These are phyloP conservation scores for Cololabis saira DNA, from an alignment of 2,113 vertebrate species.

Conservation along the genomic window DNA sequence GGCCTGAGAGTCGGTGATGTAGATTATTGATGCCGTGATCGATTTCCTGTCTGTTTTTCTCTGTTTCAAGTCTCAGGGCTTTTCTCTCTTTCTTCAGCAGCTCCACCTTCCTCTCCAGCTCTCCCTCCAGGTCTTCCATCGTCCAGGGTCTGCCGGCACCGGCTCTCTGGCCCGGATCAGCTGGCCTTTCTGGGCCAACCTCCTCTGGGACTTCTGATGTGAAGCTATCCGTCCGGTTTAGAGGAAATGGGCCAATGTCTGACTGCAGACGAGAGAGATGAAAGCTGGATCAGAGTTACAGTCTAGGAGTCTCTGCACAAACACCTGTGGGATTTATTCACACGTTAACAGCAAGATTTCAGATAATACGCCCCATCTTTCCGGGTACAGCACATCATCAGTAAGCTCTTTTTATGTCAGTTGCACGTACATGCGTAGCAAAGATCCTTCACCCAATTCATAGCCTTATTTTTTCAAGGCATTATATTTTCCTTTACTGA, in stretches of 20 bases:
- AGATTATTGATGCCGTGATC: conserved; percentile 88
- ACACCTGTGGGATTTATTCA: neutral
- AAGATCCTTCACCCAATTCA: too few relatives aligned
- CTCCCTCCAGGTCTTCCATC: conserved; percentile 91
- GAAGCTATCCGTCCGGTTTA: conserved; percentile 71
- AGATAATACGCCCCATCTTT: neutral
- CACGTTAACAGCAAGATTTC: conserved; percentile 1
- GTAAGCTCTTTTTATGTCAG: too few relatives aligned
- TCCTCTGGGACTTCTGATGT: conserved; percentile 42
- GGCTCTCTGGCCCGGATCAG: conserved; percentile 43
- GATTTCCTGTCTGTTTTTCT: conserved; percentile 86
- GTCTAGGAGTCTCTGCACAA: neutral
- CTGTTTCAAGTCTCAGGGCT: conserved; percentile 80
- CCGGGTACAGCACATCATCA: too few relatives aligned
- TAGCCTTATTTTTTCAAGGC: too few relatives aligned
- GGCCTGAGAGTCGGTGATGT: conserved; percentile 85
- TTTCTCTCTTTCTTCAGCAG: conserved; percentile 91
- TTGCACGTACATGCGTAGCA: too few relatives aligned
- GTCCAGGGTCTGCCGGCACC: conserved; percentile 73
- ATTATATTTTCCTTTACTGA: too few relatives aligned
- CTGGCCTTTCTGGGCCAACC: conserved; percentile 39
- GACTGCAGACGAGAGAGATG: conserved; percentile 63
- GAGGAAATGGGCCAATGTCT: conserved; percentile 75
- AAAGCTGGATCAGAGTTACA: conserved; percentile 3
- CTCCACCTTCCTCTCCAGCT: conserved; percentile 91